phyloP scores from a whole-genome alignment of 2,113 vertebrate species.

The Nycticebus coucang region DNA sequence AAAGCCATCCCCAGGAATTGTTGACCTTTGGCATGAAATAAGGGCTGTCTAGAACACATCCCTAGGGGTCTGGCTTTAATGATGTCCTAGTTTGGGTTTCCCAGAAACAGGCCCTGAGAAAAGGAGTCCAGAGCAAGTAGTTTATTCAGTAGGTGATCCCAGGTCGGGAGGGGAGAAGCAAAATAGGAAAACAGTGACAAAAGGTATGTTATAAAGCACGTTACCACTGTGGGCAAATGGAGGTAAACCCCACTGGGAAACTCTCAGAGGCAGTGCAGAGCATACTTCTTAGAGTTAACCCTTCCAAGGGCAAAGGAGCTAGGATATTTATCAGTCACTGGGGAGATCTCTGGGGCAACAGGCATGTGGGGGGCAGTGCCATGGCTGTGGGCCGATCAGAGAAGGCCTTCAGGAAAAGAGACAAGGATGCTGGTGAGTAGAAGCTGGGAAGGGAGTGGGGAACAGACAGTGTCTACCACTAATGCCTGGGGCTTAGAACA shows the following conservation, averaged over 20 bases:
- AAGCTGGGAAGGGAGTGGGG: background rate
- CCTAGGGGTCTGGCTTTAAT: background rate
- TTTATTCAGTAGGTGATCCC: background rate
- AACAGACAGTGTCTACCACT: background rate
- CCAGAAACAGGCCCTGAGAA: constrained; percentile 41
- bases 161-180: background rate
- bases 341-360: background rate
- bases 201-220: fast-evolving
- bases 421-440: background rate
- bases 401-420: background rate
- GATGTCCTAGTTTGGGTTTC: constrained; percentile 57
- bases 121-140: background rate
- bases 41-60: background rate
- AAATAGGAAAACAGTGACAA: background rate
- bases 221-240: background rate
- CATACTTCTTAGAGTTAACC: background rate
- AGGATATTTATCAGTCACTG: background rate
- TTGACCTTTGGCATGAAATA: background rate
- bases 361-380: background rate
- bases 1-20: background rate
- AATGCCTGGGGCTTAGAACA: background rate
- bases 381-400: background rate
- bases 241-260: background rate
- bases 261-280: background rate
- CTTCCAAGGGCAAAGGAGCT: background rate